Evolutionary conservation across 1,140 invertebrate genomes (phyloP).

Genomic region (Drosophila oshimai): DNA sequence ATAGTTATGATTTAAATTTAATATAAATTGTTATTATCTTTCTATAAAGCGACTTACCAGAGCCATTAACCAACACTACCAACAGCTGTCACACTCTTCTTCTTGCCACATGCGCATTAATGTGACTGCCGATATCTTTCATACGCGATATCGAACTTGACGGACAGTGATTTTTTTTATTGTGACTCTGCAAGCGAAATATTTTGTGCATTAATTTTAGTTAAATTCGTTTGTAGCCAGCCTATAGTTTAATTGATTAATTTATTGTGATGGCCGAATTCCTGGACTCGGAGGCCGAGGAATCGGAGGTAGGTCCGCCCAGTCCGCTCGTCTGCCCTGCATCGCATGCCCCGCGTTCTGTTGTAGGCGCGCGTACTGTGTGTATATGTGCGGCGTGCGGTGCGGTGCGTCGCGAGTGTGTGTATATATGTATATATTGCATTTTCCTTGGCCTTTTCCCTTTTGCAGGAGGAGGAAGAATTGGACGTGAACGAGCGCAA

Average conservation of each 20-base stretch:
- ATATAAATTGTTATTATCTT: too few relatives aligned
- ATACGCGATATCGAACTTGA: too few relatives aligned
- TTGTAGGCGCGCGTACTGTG: conserved; percentile 26
- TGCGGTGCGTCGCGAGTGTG: conserved; percentile 12
- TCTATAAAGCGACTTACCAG: too few relatives aligned
- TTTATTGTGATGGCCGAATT: conserved; percentile 88
- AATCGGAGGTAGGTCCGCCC: conserved; percentile 86
- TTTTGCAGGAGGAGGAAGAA: conserved; percentile 85
- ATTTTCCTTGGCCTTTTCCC: conserved; percentile 24
- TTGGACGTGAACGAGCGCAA: conserved; percentile 86
- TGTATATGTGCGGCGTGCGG: conserved; percentile 14
- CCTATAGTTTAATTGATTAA: conserved; percentile 75
- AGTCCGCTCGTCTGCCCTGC: too few relatives aligned
- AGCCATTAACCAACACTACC: too few relatives aligned
- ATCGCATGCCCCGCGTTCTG: too few relatives aligned
- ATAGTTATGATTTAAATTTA: too few relatives aligned
- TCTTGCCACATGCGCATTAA: too few relatives aligned
- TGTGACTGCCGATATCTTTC: too few relatives aligned
- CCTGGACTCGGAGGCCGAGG: conserved; percentile 91
- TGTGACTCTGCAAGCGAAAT: conserved; percentile 63
- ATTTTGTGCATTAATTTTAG: conserved; percentile 67
- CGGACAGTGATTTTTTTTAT: conserved; percentile 74
- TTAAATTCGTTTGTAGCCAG: conserved; percentile 70
- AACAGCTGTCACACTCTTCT: too few relatives aligned
- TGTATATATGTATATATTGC: conserved; percentile 16